Percentiles rank a stretch among this genome's conserved stretches.
phyloP scores from a whole-genome alignment of 2,113 vertebrate species.

The Pachyramphus minor region DNA sequence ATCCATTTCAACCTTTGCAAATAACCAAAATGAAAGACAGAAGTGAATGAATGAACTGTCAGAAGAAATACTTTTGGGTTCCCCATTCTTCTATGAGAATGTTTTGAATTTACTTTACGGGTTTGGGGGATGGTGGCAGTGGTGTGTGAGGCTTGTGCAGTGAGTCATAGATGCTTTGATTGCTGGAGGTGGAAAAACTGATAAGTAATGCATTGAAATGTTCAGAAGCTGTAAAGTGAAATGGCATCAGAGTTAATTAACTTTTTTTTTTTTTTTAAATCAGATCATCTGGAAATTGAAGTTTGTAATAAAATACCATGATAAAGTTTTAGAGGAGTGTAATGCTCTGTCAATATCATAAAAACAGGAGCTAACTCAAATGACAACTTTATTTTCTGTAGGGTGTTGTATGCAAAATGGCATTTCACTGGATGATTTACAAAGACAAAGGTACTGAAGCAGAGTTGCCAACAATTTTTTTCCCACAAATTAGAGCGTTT shows the following conservation, averaged over 20 bases:
- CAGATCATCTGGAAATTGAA: background rate
- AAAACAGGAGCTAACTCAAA: background rate
- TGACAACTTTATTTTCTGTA: background rate
- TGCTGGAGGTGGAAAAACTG: background rate
- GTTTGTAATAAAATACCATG: background rate
- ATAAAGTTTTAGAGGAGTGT: background rate
- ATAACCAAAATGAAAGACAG: background rate
- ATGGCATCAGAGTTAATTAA: background rate
- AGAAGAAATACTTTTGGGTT: background rate
- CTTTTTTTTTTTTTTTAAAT: background rate
- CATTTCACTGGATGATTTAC: background rate
- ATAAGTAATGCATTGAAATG: background rate
- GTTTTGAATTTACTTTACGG: background rate
- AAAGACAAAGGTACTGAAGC: background rate
- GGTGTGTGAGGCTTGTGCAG: background rate
- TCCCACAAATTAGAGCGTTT: background rate
- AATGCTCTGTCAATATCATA: background rate
- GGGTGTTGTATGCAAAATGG: background rate
- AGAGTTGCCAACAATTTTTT: background rate
- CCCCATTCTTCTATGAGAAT: background rate
- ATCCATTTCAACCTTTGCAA: background rate
- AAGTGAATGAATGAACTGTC: background rate
- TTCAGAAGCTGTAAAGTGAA: background rate
- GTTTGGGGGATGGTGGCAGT: background rate
- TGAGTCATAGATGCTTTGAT: background rate